Conservation (phyloP, 2,113 vertebrate genomes). For the Anarrhichthys ocellatus region DNA sequence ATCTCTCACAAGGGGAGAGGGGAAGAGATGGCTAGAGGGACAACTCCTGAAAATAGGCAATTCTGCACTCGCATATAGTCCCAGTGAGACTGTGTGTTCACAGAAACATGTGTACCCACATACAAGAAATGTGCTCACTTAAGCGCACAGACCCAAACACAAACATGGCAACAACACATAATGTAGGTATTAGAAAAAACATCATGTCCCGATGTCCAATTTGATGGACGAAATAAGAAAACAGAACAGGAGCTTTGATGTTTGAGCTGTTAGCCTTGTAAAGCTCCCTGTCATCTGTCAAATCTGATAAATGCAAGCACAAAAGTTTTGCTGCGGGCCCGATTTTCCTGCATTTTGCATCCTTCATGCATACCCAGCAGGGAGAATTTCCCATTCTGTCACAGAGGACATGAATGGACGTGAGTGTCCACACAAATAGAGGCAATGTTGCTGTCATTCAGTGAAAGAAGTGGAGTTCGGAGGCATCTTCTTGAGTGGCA, state of each 20-base stretch:
- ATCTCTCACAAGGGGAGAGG: constrained; percentile 36
- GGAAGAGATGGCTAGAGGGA: constrained; percentile 44
- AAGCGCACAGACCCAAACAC: neutral
- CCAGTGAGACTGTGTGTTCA: constrained; percentile 19
- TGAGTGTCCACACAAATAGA: constrained; percentile 18
- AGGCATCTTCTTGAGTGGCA: constrained; percentile 19
- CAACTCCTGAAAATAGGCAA: constrained; percentile 56
- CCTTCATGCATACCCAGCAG: constrained; percentile 32
- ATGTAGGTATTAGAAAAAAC: constrained; percentile 2
- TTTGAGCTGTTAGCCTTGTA: constrained; percentile 39
- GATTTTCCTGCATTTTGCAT: constrained; percentile 35
- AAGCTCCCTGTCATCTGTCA: constrained; percentile 54
- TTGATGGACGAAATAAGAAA: constrained; percentile 45
- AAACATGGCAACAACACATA: constrained; percentile 6
- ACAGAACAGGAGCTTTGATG: constrained; percentile 53
- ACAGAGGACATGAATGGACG: constrained; percentile 15
- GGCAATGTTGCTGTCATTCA: constrained; percentile 19
- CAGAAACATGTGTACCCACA: constrained; percentile 6
- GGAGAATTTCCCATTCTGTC: constrained; percentile 15
- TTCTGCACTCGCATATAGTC: constrained; percentile 32
- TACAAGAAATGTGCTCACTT: neutral
- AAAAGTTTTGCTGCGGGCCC: constrained; percentile 6
- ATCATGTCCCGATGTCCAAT: neutral
- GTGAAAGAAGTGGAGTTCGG: constrained; percentile 5
- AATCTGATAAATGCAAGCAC: constrained; percentile 39